phyloP scores from a whole-genome alignment of 2,888 invertebrate genomes.

The Leptopilina drosophilae region DNA sequence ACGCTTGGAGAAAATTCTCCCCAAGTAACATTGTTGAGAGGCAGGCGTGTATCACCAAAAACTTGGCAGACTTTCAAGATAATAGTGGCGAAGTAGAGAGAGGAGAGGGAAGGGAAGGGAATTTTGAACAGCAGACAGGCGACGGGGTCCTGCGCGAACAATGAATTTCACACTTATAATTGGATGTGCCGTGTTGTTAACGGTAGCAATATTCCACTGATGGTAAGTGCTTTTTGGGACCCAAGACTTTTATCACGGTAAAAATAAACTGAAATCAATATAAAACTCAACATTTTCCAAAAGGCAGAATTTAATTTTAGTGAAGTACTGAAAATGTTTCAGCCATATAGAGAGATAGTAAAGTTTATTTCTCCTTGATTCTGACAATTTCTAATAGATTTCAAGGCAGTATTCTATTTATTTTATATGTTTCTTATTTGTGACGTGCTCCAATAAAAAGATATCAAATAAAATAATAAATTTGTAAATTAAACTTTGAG shows the following conservation, averaged over 20 bases:
- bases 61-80: conserved; percentile 68
- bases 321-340: too few species aligned
- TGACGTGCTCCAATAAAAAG: too few species aligned
- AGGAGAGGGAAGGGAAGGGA: neutral
- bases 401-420: too few species aligned
- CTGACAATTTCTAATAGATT: too few species aligned
- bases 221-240: conserved; percentile 65
- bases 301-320: too few species aligned
- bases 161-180: conserved; percentile 74
- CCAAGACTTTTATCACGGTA: conserved; percentile 51
- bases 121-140: conserved; percentile 43
- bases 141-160: conserved; percentile 60
- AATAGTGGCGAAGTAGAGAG: conserved; percentile 2
- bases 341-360: too few species aligned
- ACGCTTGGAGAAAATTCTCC: neutral
- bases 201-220: conserved; percentile 64
- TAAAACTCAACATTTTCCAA: too few species aligned
- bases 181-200: conserved; percentile 70
- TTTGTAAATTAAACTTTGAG: too few species aligned
- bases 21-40: neutral
- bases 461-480: too few species aligned
- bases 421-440: too few species aligned
- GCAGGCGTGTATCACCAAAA: conserved; percentile 54
- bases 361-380: too few species aligned
- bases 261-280: conserved; percentile 50